These are phyloP conservation scores for Eleginops maclovinus DNA, from an alignment of 2,113 vertebrate species.

Conservation along the genomic window DNA sequence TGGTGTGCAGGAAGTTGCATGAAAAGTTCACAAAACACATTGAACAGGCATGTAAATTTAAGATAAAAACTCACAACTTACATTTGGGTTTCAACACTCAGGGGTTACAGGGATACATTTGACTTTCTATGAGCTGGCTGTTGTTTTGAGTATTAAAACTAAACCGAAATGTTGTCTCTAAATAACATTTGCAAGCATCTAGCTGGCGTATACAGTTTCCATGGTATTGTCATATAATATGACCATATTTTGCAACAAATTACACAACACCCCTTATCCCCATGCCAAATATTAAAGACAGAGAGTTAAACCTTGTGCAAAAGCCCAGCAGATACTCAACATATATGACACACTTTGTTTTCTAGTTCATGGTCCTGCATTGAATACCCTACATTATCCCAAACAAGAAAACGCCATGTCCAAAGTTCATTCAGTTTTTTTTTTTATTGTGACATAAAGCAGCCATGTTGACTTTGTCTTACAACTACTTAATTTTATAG, in stretches of 20 bases:
- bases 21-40: background rate
- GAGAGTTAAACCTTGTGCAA: background rate
- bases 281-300: background rate
- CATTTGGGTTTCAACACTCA: background rate
- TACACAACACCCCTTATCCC: background rate
- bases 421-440: conserved; percentile 50
- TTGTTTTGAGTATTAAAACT: background rate
- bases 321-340: background rate
- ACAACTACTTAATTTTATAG: background rate
- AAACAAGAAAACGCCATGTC: conserved; percentile 40
- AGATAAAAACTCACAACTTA: background rate
- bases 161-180: background rate
- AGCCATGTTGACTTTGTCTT: background rate
- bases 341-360: no score
- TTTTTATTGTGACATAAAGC: background rate
- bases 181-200: background rate
- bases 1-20: background rate
- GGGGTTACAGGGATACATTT: background rate
- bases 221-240: background rate
- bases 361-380: background rate
- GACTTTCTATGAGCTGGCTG: background rate
- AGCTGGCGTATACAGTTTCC: background rate
- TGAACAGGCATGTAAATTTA: no score
- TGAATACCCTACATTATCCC: conserved; percentile 7
- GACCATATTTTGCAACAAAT: background rate